A percentile compares a stretch with the other conserved stretches of the same genome.
These are phyloP conservation scores for Sigmodon hispidus DNA, from an alignment of 2,113 vertebrate genomes.

Conservation along the genomic window DNA sequence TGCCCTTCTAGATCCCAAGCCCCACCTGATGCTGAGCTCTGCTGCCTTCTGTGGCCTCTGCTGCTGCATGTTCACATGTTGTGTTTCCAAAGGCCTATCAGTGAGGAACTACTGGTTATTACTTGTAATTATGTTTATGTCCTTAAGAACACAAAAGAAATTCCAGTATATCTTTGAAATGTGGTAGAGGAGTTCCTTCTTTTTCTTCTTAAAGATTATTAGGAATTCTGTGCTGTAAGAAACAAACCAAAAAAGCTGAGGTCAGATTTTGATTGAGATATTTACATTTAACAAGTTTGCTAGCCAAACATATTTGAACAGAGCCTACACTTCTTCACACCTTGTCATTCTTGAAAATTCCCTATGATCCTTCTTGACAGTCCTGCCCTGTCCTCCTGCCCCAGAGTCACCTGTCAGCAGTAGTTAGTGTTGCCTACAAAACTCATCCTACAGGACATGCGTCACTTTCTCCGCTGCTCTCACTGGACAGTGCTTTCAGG, in stretches of 20 bases:
- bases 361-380: not conserved
- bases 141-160: conserved; percentile 55
- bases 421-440: not conserved
- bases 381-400: too few relatives aligned
- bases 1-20: not conserved
- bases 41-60: not conserved
- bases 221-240: conserved; percentile 24
- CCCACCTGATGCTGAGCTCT: not conserved
- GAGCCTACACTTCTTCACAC: not conserved
- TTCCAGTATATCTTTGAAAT: not conserved
- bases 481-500: not conserved
- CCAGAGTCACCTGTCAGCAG: not conserved
- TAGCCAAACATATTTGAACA: conserved; percentile 29
- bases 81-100: not conserved
- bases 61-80: not conserved
- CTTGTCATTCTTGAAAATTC: not conserved
- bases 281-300: not conserved
- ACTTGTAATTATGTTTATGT: not conserved
- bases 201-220: not conserved
- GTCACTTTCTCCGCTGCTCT: not conserved
- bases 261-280: not conserved
- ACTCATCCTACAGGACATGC: not conserved
- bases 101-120: not conserved
- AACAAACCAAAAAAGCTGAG: not conserved
- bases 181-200: not conserved